phyloP scores from a whole-genome alignment of 2,888 invertebrate species.

The Lampropteryx suffumata region DNA sequence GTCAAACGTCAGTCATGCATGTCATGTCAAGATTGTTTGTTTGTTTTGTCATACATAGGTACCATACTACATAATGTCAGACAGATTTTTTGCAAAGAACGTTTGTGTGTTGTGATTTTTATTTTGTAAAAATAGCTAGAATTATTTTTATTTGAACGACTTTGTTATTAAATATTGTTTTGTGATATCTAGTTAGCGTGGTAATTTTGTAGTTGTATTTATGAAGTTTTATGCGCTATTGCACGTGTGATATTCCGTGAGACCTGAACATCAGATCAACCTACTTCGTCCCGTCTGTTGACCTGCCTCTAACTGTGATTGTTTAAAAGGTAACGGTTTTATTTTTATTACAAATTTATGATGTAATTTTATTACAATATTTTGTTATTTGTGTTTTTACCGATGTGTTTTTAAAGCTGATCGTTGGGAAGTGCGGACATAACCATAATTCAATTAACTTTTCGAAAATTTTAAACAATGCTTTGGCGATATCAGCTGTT shows the following conservation, averaged over 20 bases:
- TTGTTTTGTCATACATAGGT: too few relatives aligned
- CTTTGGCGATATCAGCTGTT: too few relatives aligned
- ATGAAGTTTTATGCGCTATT: conserved; percentile 52
- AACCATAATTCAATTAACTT: background rate
- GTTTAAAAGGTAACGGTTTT: conserved; percentile 77
- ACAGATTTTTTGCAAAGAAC: conserved; percentile 47
- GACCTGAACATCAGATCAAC: conserved; percentile 51
- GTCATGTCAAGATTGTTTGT: too few relatives aligned
- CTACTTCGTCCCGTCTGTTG: conserved; percentile 74
- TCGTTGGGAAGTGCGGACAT: background rate
- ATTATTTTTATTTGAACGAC: conserved; percentile 51
- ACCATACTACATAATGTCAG: too few relatives aligned
- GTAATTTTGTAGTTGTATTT: conserved; percentile 60
- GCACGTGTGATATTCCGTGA: conserved; percentile 48
- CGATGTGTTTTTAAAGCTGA: background rate
- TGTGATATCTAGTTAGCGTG: conserved; percentile 51
- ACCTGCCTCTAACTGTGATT: conserved; percentile 66
- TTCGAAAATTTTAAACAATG: conserved; percentile 1
- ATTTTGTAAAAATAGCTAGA: conserved; percentile 55
- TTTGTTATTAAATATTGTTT: conserved; percentile 30
- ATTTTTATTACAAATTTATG: too few relatives aligned
- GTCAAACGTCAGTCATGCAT: too few relatives aligned
- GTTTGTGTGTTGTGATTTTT: conserved; percentile 69
- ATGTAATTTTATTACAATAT: conserved; percentile 1
- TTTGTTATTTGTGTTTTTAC: too few relatives aligned